Evolutionary conservation across 2,113 vertebrate genomes (phyloP).

Genomic region (Plotosus lineatus): DNA sequence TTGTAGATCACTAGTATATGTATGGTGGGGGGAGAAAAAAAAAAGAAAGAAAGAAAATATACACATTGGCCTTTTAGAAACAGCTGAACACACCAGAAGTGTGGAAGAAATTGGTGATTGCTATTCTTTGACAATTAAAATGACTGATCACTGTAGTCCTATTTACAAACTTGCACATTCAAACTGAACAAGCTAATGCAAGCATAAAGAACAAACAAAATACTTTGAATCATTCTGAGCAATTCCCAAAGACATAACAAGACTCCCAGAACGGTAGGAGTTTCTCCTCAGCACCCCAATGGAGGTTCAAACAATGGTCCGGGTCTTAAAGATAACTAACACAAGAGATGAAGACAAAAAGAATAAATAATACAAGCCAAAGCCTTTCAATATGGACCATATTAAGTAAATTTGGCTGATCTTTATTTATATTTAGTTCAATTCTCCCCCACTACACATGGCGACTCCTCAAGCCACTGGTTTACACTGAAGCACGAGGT

Average conservation of each 20-base stretch:
- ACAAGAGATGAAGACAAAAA: constrained; percentile 57
- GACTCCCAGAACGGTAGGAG: constrained; percentile 25
- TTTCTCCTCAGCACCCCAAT: constrained; percentile 55
- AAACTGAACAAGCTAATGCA: constrained; percentile 73
- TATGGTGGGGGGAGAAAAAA: too few species aligned
- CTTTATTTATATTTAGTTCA: constrained; percentile 55
- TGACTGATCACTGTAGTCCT: constrained; percentile 73
- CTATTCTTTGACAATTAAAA: constrained; percentile 80
- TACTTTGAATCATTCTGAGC: constrained; percentile 59
- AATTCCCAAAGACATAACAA: constrained; percentile 43
- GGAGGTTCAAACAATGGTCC: constrained; percentile 88
- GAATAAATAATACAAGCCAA: constrained; percentile 36
- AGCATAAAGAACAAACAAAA: constrained; percentile 62
- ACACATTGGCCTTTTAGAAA: constrained; percentile 23
- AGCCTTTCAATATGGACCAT: background rate
- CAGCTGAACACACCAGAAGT: constrained; percentile 14
- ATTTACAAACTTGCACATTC: constrained; percentile 79
- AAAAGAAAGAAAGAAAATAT: background rate
- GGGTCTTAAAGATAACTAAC: constrained; percentile 27
- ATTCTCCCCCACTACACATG: constrained; percentile 14
- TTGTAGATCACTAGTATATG: constrained; percentile 16
- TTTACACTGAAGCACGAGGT: too few species aligned
- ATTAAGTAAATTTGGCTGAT: background rate
- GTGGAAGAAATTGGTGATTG: constrained; percentile 73
- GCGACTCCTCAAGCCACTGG: constrained; percentile 21